Base-by-base conservation (phyloP, 2,113 vertebrate species). In the Peromyscus leucopus region DNA sequence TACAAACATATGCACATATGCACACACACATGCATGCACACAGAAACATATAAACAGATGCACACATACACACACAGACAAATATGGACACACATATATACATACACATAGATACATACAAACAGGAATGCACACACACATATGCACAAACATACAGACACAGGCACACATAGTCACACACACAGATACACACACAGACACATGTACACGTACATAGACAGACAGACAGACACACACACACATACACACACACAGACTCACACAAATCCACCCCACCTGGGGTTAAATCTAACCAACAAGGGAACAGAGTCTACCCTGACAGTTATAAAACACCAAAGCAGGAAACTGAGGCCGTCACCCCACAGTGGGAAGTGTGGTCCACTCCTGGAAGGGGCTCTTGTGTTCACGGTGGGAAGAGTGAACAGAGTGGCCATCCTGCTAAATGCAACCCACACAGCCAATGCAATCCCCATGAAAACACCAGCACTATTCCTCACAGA, bases 121-220 rank as follows among this genome's bases (percentile, higher is more conserved):
- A 10, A 2, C 22, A 42, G 6, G 51, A 51, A 51, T 9, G 51
- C 4, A 24, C 1, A 2, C 22, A 2, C 11, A 7, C 42, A 48
- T 19, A 74, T 16, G 8, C 36, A 39, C 5, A 36, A 17, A n/a
- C 22, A 76, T 5, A 8, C 74, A 76, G 11, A 46, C 21, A 76
- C 74, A 39, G 9, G 39, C 12, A 75, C 19, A 11, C 51, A 55
- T 55, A 55, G 51, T 8, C 7, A 55, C 51, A 55, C 5, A n/a
- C 4, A 42, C 5, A 24, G 10, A 65, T 5, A 9, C 19, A 74
- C 72, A 75, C 7, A 72, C 0, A 3, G 10, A 3, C 22, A 7
- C 42, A 48, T n/a, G 39, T 16, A 4, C 36, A 39, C 5, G 17
- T 5, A 39, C 24, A 76, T n/a, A 42, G 10, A 42, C 19, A 11